A percentile compares a stretch with the other conserved stretches of the same genome.
Evolutionary conservation across 2,797 vertebrate genomes (phyloP).

Genomic region (Anomalospiza imberbis): DNA sequence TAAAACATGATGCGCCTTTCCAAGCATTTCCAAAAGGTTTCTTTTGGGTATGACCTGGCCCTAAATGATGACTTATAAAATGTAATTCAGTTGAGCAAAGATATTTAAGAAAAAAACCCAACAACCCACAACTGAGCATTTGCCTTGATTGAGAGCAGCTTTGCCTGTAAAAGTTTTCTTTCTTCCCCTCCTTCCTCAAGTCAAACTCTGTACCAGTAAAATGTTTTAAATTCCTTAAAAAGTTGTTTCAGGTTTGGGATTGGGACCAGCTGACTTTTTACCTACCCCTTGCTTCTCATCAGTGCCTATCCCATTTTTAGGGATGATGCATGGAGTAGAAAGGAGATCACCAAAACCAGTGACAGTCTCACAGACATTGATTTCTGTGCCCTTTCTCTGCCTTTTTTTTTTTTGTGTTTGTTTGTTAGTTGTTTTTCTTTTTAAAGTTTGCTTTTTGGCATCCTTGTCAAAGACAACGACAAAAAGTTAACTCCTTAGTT

Average conservation of each 20-base stretch:
- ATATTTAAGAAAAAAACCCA: neutral
- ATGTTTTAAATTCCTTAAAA: neutral
- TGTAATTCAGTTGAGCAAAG: neutral
- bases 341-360: neutral
- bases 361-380: neutral
- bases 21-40: neutral
- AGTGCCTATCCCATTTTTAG: neutral
- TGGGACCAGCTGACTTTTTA: neutral
- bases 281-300: neutral
- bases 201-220: neutral
- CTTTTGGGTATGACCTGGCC: neutral
- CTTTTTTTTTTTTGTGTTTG: accelerated
- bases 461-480: neutral
- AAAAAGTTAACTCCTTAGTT: neutral
- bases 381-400: neutral
- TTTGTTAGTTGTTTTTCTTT: neutral
- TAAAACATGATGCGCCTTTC: neutral
- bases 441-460: neutral
- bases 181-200: neutral
- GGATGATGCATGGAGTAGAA: neutral
- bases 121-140: neutral
- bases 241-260: neutral
- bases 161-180: neutral
- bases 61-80: neutral
- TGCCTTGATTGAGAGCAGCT: neutral